Conservation (phyloP, 1,140 invertebrate species). For the Apis laboriosa region DNA sequence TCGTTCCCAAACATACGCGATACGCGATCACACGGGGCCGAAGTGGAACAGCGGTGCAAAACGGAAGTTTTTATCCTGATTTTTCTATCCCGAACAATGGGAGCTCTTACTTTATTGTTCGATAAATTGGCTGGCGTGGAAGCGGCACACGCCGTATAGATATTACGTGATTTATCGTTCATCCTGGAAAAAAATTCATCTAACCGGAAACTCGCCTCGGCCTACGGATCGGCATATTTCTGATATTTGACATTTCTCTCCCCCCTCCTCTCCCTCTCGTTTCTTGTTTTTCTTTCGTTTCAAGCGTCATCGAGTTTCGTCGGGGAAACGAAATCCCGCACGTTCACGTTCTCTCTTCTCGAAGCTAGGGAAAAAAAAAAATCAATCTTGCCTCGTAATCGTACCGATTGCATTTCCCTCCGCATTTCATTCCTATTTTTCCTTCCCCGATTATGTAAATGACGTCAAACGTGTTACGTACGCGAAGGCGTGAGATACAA, state of each 20-base stretch:
- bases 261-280: too few relatives aligned
- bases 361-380: background rate
- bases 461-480: background rate
- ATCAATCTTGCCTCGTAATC: background rate
- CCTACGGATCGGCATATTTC: background rate
- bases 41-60: constrained; percentile 2
- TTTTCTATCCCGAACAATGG: constrained; percentile 24
- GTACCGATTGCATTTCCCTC: background rate
- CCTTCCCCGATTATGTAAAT: background rate
- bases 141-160: background rate
- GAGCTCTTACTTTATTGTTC: constrained; percentile 40
- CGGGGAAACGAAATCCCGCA: background rate
- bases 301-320: background rate
- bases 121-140: constrained; percentile 32
- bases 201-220: background rate
- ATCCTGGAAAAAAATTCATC: constrained; percentile 1
- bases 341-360: background rate
- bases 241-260: constrained; percentile 5
- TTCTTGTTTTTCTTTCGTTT: background rate
- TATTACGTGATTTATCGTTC: constrained; percentile 27
- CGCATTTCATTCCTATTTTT: background rate
- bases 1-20: background rate
- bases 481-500: background rate
- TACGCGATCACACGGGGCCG: background rate
- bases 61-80: constrained; percentile 33